Percentiles rank a stretch among this genome's conserved stretches.
These are phyloP conservation scores for Typhlomys cinereus DNA, from an alignment of 2,113 vertebrate species.

Conservation along the genomic window DNA sequence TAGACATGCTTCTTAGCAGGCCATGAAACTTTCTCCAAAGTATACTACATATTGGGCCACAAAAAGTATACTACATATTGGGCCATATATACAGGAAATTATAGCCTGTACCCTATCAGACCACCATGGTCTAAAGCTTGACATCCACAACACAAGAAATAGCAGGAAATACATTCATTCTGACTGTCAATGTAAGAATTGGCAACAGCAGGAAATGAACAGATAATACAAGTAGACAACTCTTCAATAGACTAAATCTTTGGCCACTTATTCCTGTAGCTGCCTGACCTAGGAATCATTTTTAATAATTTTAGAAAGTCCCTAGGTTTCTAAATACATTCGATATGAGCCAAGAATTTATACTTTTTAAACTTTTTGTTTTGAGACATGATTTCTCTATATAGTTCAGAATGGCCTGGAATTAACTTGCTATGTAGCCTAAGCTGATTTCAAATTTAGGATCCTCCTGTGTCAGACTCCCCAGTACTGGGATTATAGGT, in stretches of 20 bases:
- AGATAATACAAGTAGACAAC: neutral
- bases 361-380: neutral
- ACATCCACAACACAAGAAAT: too few species aligned
- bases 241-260: neutral
- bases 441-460: too few species aligned
- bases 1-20: too few species aligned
- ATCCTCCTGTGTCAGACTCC: too few species aligned
- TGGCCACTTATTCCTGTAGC: neutral
- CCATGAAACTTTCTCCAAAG: too few species aligned
- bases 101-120: too few species aligned
- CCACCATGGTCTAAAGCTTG: too few species aligned
- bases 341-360: constrained; percentile 4
- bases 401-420: neutral
- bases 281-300: neutral
- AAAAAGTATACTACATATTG: too few species aligned
- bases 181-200: neutral
- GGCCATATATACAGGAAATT: too few species aligned
- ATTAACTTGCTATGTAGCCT: neutral
- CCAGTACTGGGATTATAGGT: too few species aligned
- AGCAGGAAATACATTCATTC: too few species aligned
- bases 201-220: neutral
- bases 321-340: constrained; percentile 35
- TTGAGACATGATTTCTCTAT: neutral
- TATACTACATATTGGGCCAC: too few species aligned
- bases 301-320: constrained; percentile 49